Conservation (phyloP, 2,797 vertebrate species). For the Phrynocephalus forsythii region DNA sequence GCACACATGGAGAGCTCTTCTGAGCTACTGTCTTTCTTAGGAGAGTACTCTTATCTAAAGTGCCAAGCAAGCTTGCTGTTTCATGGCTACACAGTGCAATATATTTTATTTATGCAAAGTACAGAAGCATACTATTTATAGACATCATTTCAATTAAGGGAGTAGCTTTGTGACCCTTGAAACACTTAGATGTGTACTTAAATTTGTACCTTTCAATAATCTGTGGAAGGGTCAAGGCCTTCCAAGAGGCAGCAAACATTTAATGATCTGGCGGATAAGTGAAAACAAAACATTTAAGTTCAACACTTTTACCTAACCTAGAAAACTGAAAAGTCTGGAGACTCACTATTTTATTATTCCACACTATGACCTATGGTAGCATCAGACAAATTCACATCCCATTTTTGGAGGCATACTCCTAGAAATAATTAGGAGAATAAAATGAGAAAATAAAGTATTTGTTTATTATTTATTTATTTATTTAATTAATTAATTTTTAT, state of each 20-base stretch:
- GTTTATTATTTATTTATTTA: no score
- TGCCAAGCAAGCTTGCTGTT: conserved; percentile 17
- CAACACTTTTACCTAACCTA: background rate
- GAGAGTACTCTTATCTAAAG: conserved; percentile 5
- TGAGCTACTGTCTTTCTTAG: conserved; percentile 10
- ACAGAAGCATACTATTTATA: conserved; percentile 30
- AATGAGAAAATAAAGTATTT: background rate
- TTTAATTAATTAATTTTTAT: no score
- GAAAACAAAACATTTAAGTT: conserved; percentile 19
- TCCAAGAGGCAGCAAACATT: conserved; percentile 16
- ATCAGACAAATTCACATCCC: background rate
- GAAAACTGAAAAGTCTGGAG: background rate
- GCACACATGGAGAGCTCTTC: background rate
- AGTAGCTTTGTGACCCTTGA: conserved; percentile 26
- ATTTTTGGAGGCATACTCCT: background rate
- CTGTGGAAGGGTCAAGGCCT: conserved; percentile 20
- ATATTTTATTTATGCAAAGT: conserved; percentile 36
- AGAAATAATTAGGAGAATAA: background rate
- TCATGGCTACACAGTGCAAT: conserved; percentile 5
- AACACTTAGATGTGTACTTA: conserved; percentile 35
- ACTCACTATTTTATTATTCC: background rate
- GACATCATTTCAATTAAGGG: conserved; percentile 37
- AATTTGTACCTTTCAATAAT: conserved; percentile 35
- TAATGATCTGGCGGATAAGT: conserved; percentile 14
- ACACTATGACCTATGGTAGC: background rate